These are phyloP conservation scores for Pyrrhia umbra DNA, from an alignment of 2,888 invertebrate genomes.

Conservation along the genomic window DNA sequence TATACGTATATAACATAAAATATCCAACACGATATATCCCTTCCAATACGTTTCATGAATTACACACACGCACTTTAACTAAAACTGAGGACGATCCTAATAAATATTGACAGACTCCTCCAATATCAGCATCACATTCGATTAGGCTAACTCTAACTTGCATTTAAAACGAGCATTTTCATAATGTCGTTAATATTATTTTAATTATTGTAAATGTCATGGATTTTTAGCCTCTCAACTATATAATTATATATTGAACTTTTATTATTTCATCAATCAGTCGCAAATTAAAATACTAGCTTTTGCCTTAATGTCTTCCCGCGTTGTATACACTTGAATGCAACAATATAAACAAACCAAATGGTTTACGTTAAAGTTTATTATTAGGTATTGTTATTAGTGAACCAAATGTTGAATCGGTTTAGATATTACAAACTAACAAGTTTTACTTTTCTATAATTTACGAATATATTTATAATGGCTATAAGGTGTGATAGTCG, in stretches of 20 bases:
- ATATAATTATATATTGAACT: too few species aligned
- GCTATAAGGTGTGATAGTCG: constrained; percentile 1
- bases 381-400: too few species aligned
- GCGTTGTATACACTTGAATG: too few species aligned
- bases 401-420: too few species aligned
- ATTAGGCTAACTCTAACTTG: not conserved
- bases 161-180: not conserved
- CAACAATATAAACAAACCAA: too few species aligned
- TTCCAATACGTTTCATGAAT: not conserved
- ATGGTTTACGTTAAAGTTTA: too few species aligned
- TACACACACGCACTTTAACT: not conserved
- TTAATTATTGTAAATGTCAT: not conserved
- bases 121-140: not conserved
- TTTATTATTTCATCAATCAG: too few species aligned
- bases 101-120: not conserved
- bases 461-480: not conserved
- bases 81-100: not conserved
- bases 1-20: not conserved
- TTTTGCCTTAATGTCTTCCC: too few species aligned
- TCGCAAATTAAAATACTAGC: too few species aligned
- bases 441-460: not conserved
- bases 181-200: not conserved
- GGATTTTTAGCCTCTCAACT: too few species aligned
- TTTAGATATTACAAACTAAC: not conserved
- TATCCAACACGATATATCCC: not conserved